Evolutionary conservation across 53 echinoderm and acorn worm genomes (phyloP).

Genomic region (Astropecten irregularis): DNA sequence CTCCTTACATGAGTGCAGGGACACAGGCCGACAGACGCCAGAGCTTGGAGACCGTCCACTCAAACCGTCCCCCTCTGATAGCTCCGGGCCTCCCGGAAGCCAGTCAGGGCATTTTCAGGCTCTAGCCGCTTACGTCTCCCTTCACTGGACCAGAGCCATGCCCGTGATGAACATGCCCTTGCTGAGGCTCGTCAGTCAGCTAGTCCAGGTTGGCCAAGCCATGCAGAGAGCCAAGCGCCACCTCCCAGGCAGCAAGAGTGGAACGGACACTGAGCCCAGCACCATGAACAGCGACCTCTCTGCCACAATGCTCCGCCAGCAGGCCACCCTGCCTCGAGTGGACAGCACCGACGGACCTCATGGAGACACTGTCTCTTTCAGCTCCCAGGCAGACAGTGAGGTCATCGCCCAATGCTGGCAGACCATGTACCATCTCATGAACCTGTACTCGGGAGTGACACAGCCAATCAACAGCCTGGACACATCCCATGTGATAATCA

Average conservation of each 20-base stretch:
- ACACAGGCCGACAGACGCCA: conserved; percentile 22
- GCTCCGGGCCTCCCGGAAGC: conserved; percentile 8
- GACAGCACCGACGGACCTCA: conserved; percentile 39
- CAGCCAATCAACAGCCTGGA: conserved; percentile 69
- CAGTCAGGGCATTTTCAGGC: background rate
- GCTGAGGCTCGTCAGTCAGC: conserved; percentile 84
- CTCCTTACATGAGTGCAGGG: conserved; percentile 67
- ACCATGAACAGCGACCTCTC: conserved; percentile 48
- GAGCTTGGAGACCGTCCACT: conserved; percentile 3
- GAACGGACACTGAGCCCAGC: conserved; percentile 46
- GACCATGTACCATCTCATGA: conserved; percentile 98
- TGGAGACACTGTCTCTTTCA: conserved; percentile 21
- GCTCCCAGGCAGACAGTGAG: conserved; percentile 72
- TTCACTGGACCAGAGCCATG: conserved; percentile 77
- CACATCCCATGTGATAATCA: conserved; percentile 79
- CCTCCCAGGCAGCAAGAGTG: conserved; percentile 53
- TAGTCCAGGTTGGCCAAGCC: conserved; percentile 58
- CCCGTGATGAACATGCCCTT: conserved; percentile 97
- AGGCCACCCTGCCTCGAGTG: conserved; percentile 33
- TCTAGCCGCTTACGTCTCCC: conserved; percentile 22
- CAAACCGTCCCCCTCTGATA: conserved; percentile 43
- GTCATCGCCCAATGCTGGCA: conserved; percentile 95
- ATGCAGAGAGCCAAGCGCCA: conserved; percentile 43
- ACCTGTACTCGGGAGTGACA: conserved; percentile 80
- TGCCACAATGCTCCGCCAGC: conserved; percentile 24